Conservation (phyloP, 1,140 invertebrate genomes). For the Drosophila sproati region DNA sequence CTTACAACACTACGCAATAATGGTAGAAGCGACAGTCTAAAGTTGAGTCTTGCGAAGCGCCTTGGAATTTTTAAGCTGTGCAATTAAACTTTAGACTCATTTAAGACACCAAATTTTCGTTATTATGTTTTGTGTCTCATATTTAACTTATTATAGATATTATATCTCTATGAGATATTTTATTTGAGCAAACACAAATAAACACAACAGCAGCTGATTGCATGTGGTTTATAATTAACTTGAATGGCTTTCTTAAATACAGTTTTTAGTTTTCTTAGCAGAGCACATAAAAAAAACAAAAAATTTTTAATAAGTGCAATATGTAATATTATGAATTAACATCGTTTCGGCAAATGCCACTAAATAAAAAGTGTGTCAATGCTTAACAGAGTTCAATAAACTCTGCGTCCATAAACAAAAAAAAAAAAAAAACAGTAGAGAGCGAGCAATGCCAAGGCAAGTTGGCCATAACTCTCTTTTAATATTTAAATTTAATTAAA, state of each 20-base stretch:
- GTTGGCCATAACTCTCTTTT: constrained; percentile 45
- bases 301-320: neutral
- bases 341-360: constrained; percentile 23
- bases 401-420: constrained; percentile 5
- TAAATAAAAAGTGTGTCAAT: constrained; percentile 35
- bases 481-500: constrained; percentile 71
- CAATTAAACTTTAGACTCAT: constrained; percentile 27
- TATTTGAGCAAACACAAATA: constrained; percentile 31
- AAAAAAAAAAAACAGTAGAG: neutral
- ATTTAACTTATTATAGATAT: constrained; percentile 23
- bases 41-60: constrained; percentile 44
- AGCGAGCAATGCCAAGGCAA: constrained; percentile 27
- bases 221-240: constrained; percentile 50
- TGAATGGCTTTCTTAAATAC: constrained; percentile 20
- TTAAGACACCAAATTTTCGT: constrained; percentile 50
- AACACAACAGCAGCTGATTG: constrained; percentile 63
- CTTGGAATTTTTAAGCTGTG: constrained; percentile 28
- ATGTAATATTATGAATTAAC: constrained; percentile 1
- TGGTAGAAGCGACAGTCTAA: constrained; percentile 59
- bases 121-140: constrained; percentile 64
- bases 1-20: constrained; percentile 7
- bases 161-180: constrained; percentile 41
- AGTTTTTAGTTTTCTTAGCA: neutral
- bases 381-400: constrained; percentile 39
- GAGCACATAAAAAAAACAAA: neutral